phyloP scores from a whole-genome alignment of 2,113 vertebrate genomes.

The Brachirus orientalis region DNA sequence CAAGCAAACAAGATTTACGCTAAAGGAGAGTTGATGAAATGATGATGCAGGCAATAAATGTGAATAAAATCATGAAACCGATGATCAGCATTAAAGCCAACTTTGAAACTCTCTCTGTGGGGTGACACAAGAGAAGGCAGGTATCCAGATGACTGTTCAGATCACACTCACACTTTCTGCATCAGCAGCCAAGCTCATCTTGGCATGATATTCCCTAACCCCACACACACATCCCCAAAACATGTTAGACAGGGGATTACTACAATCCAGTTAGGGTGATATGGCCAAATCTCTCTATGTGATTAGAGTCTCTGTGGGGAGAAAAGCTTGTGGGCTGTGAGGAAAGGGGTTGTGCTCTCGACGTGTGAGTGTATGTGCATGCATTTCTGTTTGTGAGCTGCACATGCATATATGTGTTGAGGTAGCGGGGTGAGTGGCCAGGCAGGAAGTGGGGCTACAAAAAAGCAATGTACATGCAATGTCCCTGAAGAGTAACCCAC shows the following conservation, averaged over 20 bases:
- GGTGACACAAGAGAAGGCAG: conserved; percentile 52
- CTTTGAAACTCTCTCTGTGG: conserved; percentile 10
- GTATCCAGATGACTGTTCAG: conserved; percentile 65
- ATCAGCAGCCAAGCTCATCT: conserved; percentile 70
- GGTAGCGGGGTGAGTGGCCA: conserved; percentile 18
- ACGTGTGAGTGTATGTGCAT: conserved; percentile 17
- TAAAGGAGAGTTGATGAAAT: conserved; percentile 24
- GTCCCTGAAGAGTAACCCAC: conserved; percentile 66
- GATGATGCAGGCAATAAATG: conserved; percentile 25
- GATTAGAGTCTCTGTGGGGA: conserved; percentile 75
- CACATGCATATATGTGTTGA: conserved; percentile 18
- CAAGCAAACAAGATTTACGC: conserved; percentile 16
- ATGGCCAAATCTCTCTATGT: conserved; percentile 75
- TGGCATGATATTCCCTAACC: conserved; percentile 74
- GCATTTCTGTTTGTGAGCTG: conserved; percentile 10
- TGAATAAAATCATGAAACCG: conserved; percentile 7
- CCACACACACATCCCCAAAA: conserved; percentile 75
- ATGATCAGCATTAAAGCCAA: conserved; percentile 11
- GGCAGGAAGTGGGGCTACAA: conserved; percentile 51
- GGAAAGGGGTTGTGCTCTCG: conserved; percentile 37
- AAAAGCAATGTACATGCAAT: conserved; percentile 55
- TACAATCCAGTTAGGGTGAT: conserved; percentile 81
- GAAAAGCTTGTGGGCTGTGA: conserved; percentile 46
- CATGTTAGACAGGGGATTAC: conserved; percentile 80
- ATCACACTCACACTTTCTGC: conserved; percentile 63